Conservation (phyloP, 2,888 invertebrate genomes). For the Caenorhabditis wallacei region DNA sequence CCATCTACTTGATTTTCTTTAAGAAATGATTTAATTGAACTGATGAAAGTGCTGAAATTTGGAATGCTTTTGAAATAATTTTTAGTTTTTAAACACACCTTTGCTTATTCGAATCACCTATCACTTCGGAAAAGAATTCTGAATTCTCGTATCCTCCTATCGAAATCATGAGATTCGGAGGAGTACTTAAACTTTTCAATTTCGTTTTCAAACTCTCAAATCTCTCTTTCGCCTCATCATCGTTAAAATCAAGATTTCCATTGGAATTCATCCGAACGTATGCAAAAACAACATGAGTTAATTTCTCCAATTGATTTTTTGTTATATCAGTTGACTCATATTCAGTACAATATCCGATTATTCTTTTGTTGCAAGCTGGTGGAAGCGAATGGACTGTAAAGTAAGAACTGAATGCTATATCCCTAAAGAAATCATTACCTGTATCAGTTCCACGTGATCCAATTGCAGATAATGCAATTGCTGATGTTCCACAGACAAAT, state of each 20-base stretch:
- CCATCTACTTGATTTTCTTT: background rate
- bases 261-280: background rate
- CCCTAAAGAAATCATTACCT: background rate
- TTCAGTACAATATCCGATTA: constrained; percentile 4
- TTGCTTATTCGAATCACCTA: background rate
- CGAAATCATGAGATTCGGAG: constrained; percentile 22
- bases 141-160: constrained; percentile 8
- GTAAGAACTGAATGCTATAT: background rate
- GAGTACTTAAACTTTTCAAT: background rate
- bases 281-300: constrained; percentile 26
- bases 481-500: background rate
- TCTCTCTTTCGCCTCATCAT: background rate
- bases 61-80: too few species aligned
- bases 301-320: constrained; percentile 1
- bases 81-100: background rate
- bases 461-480: background rate
- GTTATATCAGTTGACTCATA: background rate
- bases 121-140: background rate
- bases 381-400: background rate
- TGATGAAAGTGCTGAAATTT: background rate
- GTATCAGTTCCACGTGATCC: background rate
- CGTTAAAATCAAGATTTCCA: background rate
- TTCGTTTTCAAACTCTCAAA: background rate
- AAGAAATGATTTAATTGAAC: background rate
- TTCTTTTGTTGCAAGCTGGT: constrained; percentile 6